Conservation (phyloP, 2,797 vertebrate genomes). For the Echiichthys vipera region DNA sequence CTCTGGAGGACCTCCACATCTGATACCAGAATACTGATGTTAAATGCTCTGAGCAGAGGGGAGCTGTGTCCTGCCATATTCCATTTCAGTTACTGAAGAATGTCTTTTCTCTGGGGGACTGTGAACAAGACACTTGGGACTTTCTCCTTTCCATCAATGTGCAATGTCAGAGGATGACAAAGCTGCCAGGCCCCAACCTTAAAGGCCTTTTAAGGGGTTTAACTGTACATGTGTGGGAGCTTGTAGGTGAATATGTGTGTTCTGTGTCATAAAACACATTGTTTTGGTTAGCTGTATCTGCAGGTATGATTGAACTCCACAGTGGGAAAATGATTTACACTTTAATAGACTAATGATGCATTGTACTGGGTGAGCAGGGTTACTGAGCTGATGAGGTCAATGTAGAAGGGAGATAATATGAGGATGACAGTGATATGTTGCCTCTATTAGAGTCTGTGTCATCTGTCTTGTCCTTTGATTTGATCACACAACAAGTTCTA, state of each 20-base stretch:
- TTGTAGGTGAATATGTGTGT: background rate
- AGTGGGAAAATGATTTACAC: constrained; percentile 34
- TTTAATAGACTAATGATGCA: constrained; percentile 49
- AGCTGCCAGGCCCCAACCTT: constrained; percentile 29
- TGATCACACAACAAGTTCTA: constrained; percentile 47
- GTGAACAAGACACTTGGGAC: constrained; percentile 34
- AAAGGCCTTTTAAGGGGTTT: constrained; percentile 25
- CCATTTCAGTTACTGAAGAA: constrained; percentile 34
- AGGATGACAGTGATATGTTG: constrained; percentile 68
- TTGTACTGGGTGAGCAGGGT: constrained; percentile 39
- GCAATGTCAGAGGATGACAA: constrained; percentile 44
- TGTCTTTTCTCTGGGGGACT: constrained; percentile 42
- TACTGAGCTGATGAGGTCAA: constrained; percentile 59
- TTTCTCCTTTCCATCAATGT: constrained; percentile 47
- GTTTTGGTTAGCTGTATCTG: background rate
- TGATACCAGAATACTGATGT: constrained; percentile 50
- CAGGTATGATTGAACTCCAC: constrained; percentile 27
- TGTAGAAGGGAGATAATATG: constrained; percentile 60
- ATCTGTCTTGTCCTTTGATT: constrained; percentile 61
- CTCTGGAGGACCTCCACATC: constrained; percentile 41
- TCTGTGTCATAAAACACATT: constrained; percentile 4
- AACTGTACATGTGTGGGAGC: constrained; percentile 1
- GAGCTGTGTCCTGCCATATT: constrained; percentile 33
- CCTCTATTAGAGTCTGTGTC: constrained; percentile 52
- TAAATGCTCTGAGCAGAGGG: constrained; percentile 44